A percentile compares a stretch with the other conserved stretches of the same genome.
Conservation (phyloP, 2,888 invertebrate species). For the Alcis repandata region DNA sequence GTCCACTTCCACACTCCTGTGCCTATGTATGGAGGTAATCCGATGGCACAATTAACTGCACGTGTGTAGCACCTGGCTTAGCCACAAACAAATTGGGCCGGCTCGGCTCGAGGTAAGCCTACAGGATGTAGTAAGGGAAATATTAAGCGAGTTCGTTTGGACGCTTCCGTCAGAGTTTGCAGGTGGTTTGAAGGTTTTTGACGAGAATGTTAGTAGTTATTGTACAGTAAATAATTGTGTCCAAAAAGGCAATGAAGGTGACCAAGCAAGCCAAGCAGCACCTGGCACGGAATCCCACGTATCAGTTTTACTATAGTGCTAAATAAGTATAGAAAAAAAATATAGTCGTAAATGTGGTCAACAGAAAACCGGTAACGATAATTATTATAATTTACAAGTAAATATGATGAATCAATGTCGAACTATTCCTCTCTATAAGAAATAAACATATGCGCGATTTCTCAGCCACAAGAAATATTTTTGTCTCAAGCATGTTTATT, state of each 20-base stretch:
- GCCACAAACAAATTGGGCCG: constrained; percentile 46
- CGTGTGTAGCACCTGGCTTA: constrained; percentile 39
- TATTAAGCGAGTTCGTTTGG: neutral
- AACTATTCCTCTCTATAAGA: neutral
- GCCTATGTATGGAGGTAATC: constrained; percentile 39
- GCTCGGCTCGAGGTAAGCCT: neutral
- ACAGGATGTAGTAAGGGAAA: neutral
- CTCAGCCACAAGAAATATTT: neutral
- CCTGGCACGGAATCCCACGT: no score
- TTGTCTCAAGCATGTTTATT: neutral
- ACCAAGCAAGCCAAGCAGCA: no score
- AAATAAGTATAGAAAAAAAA: no score
- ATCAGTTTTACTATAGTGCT: no score
- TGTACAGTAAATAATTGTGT: no score
- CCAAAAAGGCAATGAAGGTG: no score
- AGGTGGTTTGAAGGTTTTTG: no score
- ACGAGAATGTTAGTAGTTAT: no score
- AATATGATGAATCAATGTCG: neutral
- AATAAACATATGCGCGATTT: neutral
- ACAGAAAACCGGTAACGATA: no score
- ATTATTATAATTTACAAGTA: no score
- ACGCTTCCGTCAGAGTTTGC: no score
- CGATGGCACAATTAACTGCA: constrained; percentile 42
- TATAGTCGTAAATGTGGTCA: no score
- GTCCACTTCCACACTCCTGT: constrained; percentile 7